A percentile compares a stretch with the other conserved stretches of the same genome.
Evolutionary conservation across 2,888 invertebrate species (phyloP).

Genomic region (Rotaria macrura): DNA sequence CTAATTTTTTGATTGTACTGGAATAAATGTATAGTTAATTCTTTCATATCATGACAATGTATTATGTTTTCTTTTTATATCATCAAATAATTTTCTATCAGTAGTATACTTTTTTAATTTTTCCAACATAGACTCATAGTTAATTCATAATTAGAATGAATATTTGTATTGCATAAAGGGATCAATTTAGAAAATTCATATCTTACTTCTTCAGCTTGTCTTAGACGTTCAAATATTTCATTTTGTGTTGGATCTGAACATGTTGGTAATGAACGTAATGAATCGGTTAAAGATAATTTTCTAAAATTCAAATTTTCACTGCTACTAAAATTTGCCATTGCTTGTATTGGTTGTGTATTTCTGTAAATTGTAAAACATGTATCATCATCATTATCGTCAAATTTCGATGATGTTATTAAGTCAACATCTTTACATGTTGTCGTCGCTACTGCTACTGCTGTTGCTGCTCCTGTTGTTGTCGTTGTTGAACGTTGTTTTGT

Average conservation of each 20-base stretch:
- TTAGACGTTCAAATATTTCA: constrained; percentile 22
- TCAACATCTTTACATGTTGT: not conserved
- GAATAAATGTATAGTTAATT: too few relatives aligned
- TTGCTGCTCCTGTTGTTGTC: too few relatives aligned
- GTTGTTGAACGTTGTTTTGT: too few relatives aligned
- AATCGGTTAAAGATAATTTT: constrained; percentile 12
- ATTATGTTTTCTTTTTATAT: too few relatives aligned
- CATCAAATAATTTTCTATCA: too few relatives aligned
- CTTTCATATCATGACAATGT: too few relatives aligned
- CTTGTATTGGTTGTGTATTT: not conserved
- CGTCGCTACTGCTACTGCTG: too few relatives aligned
- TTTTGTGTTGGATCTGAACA: constrained; percentile 19
- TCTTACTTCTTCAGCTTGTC: constrained; percentile 26
- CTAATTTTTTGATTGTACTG: too few relatives aligned
- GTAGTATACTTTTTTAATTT: too few relatives aligned
- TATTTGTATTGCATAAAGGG: too few relatives aligned
- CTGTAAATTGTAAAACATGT: not conserved
- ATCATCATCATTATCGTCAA: not conserved
- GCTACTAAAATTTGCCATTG: not conserved
- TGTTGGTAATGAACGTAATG: not conserved
- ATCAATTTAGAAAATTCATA: not conserved
- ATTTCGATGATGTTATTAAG: not conserved
- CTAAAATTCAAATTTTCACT: not conserved
- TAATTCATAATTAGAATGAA: too few relatives aligned
- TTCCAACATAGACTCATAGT: too few relatives aligned